Percentiles rank a stretch among this genome's conserved stretches.
Conservation (phyloP, 2,888 invertebrate species). For the Aleiodes alternator region DNA sequence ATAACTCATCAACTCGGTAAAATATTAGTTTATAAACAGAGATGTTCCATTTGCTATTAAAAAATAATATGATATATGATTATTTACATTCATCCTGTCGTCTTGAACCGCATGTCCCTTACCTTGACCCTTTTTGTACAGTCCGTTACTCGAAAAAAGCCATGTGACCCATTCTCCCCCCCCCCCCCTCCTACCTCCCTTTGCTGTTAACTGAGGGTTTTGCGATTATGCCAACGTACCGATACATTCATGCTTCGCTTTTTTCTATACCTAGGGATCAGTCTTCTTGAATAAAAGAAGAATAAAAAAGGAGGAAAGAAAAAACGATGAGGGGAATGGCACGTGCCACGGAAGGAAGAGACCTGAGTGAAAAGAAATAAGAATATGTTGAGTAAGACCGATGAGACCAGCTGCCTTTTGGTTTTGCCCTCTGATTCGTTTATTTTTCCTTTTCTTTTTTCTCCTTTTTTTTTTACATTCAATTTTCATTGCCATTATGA, state of each 20-base stretch:
- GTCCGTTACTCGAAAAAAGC: conserved; percentile 52
- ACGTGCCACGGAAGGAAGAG: conserved; percentile 61
- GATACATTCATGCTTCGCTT: conserved; percentile 21
- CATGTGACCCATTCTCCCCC: conserved; percentile 28
- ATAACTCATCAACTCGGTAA: no score
- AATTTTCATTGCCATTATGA: conserved; percentile 16
- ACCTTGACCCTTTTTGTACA: conserved; percentile 47
- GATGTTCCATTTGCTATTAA: no score
- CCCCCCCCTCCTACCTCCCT: no score
- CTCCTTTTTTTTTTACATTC: conserved; percentile 31
- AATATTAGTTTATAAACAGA: no score
- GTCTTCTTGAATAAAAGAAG: conserved; percentile 43
- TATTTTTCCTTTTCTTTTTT: conserved; percentile 24
- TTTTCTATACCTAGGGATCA: conserved; percentile 38
- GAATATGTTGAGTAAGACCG: conserved; percentile 50
- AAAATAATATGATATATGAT: no score
- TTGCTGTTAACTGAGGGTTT: conserved; percentile 28
- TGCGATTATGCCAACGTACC: conserved; percentile 32
- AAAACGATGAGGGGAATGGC: conserved; percentile 56
- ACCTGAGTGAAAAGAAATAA: conserved; percentile 42
- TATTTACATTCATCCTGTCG: no score
- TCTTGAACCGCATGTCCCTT: neutral
- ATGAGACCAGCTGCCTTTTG: conserved; percentile 48
- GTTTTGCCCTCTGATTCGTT: conserved; percentile 32
- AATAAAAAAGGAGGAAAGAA: conserved; percentile 51